These are phyloP conservation scores for Eolophus roseicapilla DNA, from an alignment of 2,113 vertebrate species.

Conservation along the genomic window DNA sequence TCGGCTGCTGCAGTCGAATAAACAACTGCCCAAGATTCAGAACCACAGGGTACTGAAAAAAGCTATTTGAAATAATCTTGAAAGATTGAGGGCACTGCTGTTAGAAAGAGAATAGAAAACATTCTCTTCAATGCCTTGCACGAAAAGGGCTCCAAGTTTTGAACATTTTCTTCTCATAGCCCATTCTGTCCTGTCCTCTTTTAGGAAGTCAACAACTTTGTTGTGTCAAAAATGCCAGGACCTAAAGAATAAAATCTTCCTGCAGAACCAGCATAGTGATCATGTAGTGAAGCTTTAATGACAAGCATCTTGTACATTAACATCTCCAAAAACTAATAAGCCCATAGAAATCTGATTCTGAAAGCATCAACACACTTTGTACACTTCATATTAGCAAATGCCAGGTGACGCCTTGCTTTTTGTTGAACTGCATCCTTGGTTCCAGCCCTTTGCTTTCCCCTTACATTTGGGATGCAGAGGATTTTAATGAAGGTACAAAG, in stretches of 20 bases:
- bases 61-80: conserved; percentile 14
- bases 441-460: neutral
- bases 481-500: neutral
- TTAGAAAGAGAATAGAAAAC: neutral
- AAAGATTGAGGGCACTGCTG: conserved; percentile 31
- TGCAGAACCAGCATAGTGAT: neutral
- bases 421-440: neutral
- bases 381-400: neutral
- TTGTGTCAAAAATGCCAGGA: neutral
- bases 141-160: neutral
- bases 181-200: neutral
- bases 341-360: neutral
- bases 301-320: neutral
- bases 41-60: neutral
- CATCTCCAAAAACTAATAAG: neutral
- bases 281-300: neutral
- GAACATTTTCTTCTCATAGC: neutral
- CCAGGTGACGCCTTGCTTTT: neutral
- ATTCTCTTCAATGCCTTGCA: neutral
- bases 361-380: neutral
- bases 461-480: neutral
- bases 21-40: neutral
- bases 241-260: neutral
- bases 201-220: neutral
- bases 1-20: neutral